These are phyloP conservation scores for Leptinotarsa lineolata DNA, from an alignment of 1,140 invertebrate species.

Conservation along the genomic window DNA sequence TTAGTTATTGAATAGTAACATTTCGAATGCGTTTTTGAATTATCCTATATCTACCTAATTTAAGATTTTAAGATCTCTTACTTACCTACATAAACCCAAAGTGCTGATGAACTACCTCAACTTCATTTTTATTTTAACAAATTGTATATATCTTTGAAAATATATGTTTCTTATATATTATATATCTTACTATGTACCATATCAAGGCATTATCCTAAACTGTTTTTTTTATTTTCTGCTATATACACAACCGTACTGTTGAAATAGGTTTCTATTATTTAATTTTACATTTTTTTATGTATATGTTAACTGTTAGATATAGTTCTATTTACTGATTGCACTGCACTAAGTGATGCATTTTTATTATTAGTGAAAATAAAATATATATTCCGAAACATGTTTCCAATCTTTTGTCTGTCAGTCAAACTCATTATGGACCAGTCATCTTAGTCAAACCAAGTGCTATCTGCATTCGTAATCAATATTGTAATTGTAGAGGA, in stretches of 20 bases:
- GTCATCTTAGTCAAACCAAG: too few species aligned
- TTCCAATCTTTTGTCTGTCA: too few species aligned
- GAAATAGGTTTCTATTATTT: conserved; percentile 45
- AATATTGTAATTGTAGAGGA: too few species aligned
- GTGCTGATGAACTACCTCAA: conserved; percentile 31
- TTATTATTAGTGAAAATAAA: conserved; percentile 47
- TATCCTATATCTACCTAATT: neutral
- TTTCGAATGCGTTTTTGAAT: neutral
- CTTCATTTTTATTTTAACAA: conserved; percentile 28
- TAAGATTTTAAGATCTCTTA: conserved; percentile 9
- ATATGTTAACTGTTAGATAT: conserved; percentile 49
- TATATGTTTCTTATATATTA: conserved; percentile 45
- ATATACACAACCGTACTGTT: conserved; percentile 44
- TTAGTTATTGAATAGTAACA: neutral
- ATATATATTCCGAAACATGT: conserved; percentile 39
- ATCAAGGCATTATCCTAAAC: conserved; percentile 41
- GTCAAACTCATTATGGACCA: too few species aligned
- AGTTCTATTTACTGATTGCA: conserved; percentile 47
- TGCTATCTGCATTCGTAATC: too few species aligned
- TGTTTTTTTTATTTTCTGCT: conserved; percentile 46
- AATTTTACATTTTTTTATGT: conserved; percentile 48
- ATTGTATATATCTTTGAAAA: conserved; percentile 27
- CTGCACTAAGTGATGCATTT: conserved; percentile 51
- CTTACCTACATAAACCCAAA: conserved; percentile 19
- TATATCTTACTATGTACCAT: conserved; percentile 43